phyloP scores from a whole-genome alignment of 2,888 invertebrate species.

The Drosophila phalerata region DNA sequence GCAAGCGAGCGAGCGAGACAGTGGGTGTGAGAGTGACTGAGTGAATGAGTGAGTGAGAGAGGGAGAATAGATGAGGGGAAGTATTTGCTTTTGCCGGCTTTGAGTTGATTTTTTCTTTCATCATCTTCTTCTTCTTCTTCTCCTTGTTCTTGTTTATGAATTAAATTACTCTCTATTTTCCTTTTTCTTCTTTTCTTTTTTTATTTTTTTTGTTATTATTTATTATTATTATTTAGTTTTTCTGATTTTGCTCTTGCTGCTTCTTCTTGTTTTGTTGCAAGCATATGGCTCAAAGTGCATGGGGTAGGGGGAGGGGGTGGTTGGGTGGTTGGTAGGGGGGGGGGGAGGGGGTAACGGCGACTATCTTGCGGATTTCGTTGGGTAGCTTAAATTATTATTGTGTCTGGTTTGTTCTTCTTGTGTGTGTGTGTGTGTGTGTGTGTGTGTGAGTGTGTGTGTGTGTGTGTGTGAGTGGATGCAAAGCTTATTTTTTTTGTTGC shows the following conservation, averaged over 20 bases:
- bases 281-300: constrained; percentile 20
- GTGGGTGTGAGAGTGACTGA: constrained; percentile 9
- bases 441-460: constrained; percentile 3
- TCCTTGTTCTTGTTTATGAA: constrained; percentile 47
- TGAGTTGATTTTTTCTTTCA: constrained; percentile 19
- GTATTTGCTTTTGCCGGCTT: constrained; percentile 37
- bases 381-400: constrained; percentile 62
- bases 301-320: not conserved
- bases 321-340: not conserved
- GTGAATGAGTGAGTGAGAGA: constrained; percentile 7
- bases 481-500: constrained; percentile 4
- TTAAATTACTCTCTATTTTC: constrained; percentile 30
- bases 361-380: constrained; percentile 31
- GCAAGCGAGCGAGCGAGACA: not conserved
- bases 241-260: not conserved
- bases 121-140: constrained; percentile 12
- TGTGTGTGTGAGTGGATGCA: constrained; percentile 14
- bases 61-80: constrained; percentile 30
- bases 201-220: constrained; percentile 1
- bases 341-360: not conserved
- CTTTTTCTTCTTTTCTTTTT: not conserved
- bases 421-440: not conserved
- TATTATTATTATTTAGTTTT: constrained; percentile 27
- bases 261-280: constrained; percentile 17
- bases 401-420: constrained; percentile 51